Conservation (phyloP, 2,113 vertebrate species). For the rat (Rattus norvegicus) region GRCr8 NC_086022.1:116633501-116634000, state of each 20-base stretch:
- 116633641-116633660: background rate
- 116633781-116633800: background rate
- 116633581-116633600: slow-evolving; percentile 16
- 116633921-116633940: background rate
- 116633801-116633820: too few relatives aligned
- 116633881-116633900: background rate
- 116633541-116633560: slow-evolving; percentile 43
- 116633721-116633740: background rate
- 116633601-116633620: background rate
- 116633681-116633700: background rate
- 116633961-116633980: background rate
- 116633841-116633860: background rate
- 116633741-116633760: background rate
- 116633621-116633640: too few relatives aligned
- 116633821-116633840: too few relatives aligned
- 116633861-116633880: too few relatives aligned
- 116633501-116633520: background rate
- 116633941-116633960: background rate
- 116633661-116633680: background rate
- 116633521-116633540: background rate
- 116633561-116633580: background rate
- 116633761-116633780: background rate
- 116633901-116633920: background rate
- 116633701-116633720: background rate
- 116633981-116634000: background rate